Evolutionary conservation across 2,888 invertebrate genomes (phyloP), one percentile per base, ranked within the genome.

Genomic region (Cyaniris semiargus): DNA sequence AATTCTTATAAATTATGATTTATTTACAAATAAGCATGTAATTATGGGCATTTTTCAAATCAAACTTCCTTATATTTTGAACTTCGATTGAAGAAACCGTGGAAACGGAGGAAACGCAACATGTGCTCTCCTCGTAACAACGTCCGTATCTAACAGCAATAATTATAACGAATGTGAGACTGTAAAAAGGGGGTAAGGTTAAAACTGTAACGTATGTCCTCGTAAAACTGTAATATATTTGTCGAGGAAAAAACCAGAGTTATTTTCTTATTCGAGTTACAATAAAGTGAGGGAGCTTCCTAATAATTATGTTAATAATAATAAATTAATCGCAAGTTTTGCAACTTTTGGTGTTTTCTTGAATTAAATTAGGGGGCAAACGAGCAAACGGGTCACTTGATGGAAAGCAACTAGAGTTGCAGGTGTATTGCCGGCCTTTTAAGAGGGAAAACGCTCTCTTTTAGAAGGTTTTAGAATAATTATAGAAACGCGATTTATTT

Each of bases 151-250:
- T 66, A 66, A 66, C 15, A 66, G 27, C 66, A 66, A 31, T 66
- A 66, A 66, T 31, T 66, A 66, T 27, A 66, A 66, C 66, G 27
- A 31, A 66, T 66, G 66, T 66, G 27, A 27, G 66, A 66, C 66
- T 66, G 66, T 66, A 66, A 66, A 27, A 66, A 66, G 66, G 66
- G 27, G 66, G 66, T 66, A 23, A 66, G 66, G 66, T 66, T 66
- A 66, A 66, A 66, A 31, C 27, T 66, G 66, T 66, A 66, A 66
- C 66, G 66, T 31, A 66, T 66, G 66, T 15, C 66, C 27, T 66
- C 66, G 66, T 66, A 66, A 66, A 66, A 66, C 15, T 31, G 27
- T 66, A 66, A 66, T 66, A 66, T 27, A 66, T 66, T 7, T 27
- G 66, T 66, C 27, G 66, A 18, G 27, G 66, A 66, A 66, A 60